Percentiles rank a stretch among this genome's conserved stretches.
Evolutionary conservation across 2,888 invertebrate species (phyloP).

Genomic region (Conchocele bisecta): DNA sequence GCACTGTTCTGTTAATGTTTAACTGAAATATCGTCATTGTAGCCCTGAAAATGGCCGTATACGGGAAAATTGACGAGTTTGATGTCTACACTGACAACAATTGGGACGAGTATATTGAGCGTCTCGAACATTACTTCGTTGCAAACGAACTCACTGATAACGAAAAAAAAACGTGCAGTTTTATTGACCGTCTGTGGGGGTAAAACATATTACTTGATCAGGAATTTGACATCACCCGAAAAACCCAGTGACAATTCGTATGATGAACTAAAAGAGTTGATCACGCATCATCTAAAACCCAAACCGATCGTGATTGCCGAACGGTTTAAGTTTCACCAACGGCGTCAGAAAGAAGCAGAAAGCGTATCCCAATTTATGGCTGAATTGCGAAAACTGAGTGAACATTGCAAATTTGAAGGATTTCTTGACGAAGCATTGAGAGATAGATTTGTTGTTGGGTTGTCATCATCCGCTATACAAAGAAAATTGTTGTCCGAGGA

Average conservation of each 20-base stretch:
- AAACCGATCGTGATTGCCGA: constrained; percentile 32
- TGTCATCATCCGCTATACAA: constrained; percentile 22
- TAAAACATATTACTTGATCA: constrained; percentile 7
- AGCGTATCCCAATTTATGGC: constrained; percentile 18
- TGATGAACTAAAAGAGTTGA: constrained; percentile 7
- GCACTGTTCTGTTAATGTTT: neutral
- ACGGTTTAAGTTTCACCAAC: constrained; percentile 37
- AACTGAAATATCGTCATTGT: neutral
- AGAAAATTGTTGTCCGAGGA: constrained; percentile 31
- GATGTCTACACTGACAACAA: neutral
- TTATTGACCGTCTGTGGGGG: constrained; percentile 34
- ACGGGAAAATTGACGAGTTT: constrained; percentile 14
- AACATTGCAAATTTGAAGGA: constrained; percentile 37
- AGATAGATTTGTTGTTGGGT: constrained; percentile 39
- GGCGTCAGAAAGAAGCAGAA: constrained; percentile 29
- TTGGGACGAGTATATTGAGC: constrained; percentile 30
- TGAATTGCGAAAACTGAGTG: constrained; percentile 23
- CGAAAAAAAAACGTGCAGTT: constrained; percentile 24
- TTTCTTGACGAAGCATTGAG: constrained; percentile 26
- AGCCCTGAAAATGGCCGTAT: constrained; percentile 4
- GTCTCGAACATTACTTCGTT: constrained; percentile 39
- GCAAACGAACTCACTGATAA: neutral
- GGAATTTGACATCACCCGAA: constrained; percentile 22
- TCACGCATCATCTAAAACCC: constrained; percentile 20
- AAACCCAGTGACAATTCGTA: constrained; percentile 34